Evolutionary conservation across 2,888 invertebrate species (phyloP), one percentile per base, ranked within the genome.

Genomic region (Lycophotia porphyrea): DNA sequence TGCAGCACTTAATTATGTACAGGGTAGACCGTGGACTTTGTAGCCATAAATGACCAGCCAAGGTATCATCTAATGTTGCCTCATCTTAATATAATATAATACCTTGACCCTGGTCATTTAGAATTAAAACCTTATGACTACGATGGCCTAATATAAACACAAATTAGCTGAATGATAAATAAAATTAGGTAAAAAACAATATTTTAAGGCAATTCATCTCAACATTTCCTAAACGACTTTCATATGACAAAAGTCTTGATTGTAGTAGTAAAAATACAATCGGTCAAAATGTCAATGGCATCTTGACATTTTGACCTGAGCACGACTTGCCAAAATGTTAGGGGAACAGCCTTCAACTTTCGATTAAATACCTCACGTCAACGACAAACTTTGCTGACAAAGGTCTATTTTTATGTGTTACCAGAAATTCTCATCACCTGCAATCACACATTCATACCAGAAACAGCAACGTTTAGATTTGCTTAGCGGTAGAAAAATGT

Each of bases 221-320:
- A n/a, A n/a, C n/a, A n/a, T n/a, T n/a, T n/a, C n/a, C n/a, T n/a
- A n/a, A n/a, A 34, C 21, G 21, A n/a, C 4, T 21, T 42, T 55
- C 60, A n/a, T 34, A 55, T 58, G 24, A 47, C 69, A 55, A 52
- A 55, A 21, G 3, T 47, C 13, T 55, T 31, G 44, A 63, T 55
- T 34, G 5, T 63, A 39, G 11, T 27, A 39, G 47, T 63, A 47
- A 31, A 36, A 55, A 44, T 21, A 44, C 36, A 69, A 69, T n/a
- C 36, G 39, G 44, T n/a, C n/a, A 66, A 63, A 67, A 61, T 34
- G 24, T 55, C 55, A 55, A 55, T 27, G 27, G 24, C 34, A 55
- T 34, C 47, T 79, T 52, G 66, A 67, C 55, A 66, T 78, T 71
- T 52, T 34, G 72, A 63, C 61, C 52, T 66, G n/a, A 31, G 9